phyloP scores from a whole-genome alignment of 2,797 vertebrate species.

The Emys orbicularis region DNA sequence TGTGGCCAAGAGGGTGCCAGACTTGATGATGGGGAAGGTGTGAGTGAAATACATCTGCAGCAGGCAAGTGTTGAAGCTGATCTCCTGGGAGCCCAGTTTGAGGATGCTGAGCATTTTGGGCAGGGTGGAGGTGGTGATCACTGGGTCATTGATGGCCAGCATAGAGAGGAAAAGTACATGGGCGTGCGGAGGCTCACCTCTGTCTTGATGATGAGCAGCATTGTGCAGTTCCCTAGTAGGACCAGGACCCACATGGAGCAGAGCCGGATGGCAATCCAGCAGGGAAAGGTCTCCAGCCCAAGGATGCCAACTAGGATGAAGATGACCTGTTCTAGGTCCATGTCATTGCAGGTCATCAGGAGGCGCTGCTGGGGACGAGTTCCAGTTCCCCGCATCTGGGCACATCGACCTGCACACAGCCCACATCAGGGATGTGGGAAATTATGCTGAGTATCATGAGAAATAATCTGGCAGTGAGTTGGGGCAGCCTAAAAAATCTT shows the following conservation, averaged over 20 bases:
- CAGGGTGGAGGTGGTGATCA: constrained; percentile 44
- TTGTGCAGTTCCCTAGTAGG: constrained; percentile 41
- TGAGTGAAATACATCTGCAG: constrained; percentile 70
- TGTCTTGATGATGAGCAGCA: constrained; percentile 56
- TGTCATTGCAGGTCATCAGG: not conserved
- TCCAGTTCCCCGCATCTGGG: not conserved
- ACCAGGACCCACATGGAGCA: constrained; percentile 39
- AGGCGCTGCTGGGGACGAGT: accelerated
- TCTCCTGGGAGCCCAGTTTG: not conserved
- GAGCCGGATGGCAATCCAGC: constrained; percentile 63
- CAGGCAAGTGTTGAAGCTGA: constrained; percentile 24
- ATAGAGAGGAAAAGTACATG: constrained; percentile 63
- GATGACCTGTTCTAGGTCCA: not conserved
- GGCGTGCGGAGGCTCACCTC: constrained; percentile 49
- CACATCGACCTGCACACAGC: not conserved
- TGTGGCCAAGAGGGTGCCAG: constrained; percentile 63
- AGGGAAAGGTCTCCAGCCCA: constrained; percentile 22
- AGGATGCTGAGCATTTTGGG: constrained; percentile 54
- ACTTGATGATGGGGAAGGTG: constrained; percentile 59
- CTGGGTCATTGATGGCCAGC: constrained; percentile 40
- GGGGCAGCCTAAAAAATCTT: not conserved
- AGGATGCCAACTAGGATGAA: constrained; percentile 63
- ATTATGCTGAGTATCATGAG: not conserved
- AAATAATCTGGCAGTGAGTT: not conserved
- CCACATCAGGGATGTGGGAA: not conserved